These are phyloP conservation scores for Tortrix viridana DNA, from an alignment of 2,888 invertebrate genomes.

Conservation along the genomic window DNA sequence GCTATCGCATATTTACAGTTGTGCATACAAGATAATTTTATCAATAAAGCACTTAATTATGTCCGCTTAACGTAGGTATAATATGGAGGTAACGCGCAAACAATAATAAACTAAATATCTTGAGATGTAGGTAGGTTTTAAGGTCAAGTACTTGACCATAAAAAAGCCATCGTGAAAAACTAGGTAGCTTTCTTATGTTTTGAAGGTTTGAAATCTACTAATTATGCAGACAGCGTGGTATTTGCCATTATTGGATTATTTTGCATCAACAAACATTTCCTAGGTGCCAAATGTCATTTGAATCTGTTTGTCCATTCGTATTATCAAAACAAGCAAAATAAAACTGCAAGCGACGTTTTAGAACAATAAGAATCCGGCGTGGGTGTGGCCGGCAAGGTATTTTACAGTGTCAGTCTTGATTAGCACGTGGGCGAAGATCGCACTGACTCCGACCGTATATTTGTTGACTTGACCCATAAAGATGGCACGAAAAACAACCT, in stretches of 20 bases:
- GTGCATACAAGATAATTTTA: conserved; percentile 29
- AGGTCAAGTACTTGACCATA: too few relatives aligned
- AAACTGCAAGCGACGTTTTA: too few relatives aligned
- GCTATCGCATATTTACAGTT: conserved; percentile 24
- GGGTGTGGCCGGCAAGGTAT: conserved; percentile 48
- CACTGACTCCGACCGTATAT: conserved; percentile 45
- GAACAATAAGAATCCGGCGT: conserved; percentile 44
- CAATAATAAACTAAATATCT: conserved; percentile 15
- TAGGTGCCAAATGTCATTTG: too few relatives aligned
- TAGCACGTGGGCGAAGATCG: conserved; percentile 42
- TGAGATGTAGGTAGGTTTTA: conserved; percentile 14
- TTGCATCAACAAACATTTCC: too few relatives aligned
- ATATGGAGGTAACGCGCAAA: not conserved
- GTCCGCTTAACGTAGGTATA: conserved; percentile 1
- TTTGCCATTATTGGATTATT: too few relatives aligned
- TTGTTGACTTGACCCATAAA: conserved; percentile 60
- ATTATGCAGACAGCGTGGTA: too few relatives aligned
- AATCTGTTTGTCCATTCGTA: too few relatives aligned
- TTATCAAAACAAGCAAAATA: too few relatives aligned
- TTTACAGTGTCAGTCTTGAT: conserved; percentile 48
- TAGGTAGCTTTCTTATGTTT: too few relatives aligned
- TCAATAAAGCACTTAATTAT: conserved; percentile 30
- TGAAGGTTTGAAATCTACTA: too few relatives aligned
- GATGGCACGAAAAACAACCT: conserved; percentile 51
- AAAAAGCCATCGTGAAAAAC: too few relatives aligned